phyloP scores from a whole-genome alignment of 2,113 vertebrate species.

The Uropsilus gracilis region DNA sequence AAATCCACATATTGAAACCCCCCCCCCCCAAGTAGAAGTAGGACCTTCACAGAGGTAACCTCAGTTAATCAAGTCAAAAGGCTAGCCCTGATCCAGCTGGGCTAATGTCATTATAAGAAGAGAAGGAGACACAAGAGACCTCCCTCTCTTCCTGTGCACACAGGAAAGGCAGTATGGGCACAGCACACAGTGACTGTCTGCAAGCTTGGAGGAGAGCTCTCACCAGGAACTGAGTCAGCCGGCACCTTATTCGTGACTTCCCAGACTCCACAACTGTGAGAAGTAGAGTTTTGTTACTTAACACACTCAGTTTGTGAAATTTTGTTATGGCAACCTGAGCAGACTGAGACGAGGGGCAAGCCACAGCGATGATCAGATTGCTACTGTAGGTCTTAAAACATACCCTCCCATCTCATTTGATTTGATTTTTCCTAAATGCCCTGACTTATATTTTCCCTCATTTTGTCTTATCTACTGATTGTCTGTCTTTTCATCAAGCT shows the following conservation, averaged over 20 bases:
- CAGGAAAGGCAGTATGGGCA: not conserved
- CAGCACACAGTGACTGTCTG: not conserved
- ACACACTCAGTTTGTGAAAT: not conserved
- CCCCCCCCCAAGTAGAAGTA: not conserved
- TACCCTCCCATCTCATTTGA: not conserved
- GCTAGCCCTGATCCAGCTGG: not conserved
- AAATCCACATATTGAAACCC: not conserved
- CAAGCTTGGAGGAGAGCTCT: not conserved
- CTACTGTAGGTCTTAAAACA: not conserved
- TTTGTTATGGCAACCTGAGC: not conserved
- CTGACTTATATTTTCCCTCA: not conserved
- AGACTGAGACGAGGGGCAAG: not conserved
- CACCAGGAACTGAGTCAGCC: not conserved
- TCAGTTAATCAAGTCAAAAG: not conserved
- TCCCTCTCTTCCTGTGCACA: not conserved
- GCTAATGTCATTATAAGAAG: not conserved
- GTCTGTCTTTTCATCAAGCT: not conserved
- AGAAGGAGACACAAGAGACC: not conserved
- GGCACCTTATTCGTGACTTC: not conserved
- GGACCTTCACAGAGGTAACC: not conserved
- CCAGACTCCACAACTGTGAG: not conserved
- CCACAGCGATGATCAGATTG: not conserved
- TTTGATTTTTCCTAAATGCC: slow-evolving; percentile 20
- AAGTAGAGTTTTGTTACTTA: not conserved
- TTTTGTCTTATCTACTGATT: slow-evolving; percentile 32